Conservation (phyloP, 2,113 vertebrate genomes). For the Empidonax traillii region DNA sequence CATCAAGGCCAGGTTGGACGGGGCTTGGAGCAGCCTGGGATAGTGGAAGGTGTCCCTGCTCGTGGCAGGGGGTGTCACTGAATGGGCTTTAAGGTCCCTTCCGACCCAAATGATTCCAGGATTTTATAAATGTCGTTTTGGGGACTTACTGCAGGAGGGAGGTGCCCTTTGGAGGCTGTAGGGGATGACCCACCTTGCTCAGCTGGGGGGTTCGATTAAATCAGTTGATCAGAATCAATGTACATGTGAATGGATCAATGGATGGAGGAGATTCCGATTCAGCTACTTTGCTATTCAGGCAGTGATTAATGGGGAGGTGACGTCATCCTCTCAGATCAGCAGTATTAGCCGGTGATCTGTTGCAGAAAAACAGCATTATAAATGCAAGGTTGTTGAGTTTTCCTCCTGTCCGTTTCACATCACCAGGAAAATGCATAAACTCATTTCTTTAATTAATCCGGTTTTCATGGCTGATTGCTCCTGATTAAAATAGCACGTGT, state of each 20-base stretch:
- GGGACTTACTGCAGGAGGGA: not conserved
- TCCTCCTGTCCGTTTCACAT: not conserved
- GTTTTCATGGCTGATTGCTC: constrained; percentile 1
- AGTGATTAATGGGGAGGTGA: not conserved
- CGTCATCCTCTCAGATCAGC: not conserved
- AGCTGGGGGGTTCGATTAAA: not conserved
- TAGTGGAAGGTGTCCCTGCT: not conserved
- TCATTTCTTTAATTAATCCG: constrained; percentile 15
- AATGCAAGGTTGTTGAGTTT: not conserved
- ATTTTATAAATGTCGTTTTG: not conserved
- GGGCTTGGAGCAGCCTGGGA: not conserved
- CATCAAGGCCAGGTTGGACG: not conserved
- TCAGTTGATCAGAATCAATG: not conserved
- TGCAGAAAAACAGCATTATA: not conserved
- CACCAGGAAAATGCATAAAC: not conserved
- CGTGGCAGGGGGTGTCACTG: not conserved
- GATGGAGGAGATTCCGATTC: not conserved
- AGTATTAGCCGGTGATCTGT: not conserved
- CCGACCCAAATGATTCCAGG: not conserved
- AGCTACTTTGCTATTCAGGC: not conserved
- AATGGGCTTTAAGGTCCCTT: not conserved
- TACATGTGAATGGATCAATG: not conserved
- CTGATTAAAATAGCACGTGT: not conserved
- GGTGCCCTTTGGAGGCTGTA: not conserved
- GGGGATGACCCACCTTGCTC: accelerated